Conservation (phyloP, 1,140 invertebrate genomes). For the Sitobion miscanthi region DNA sequence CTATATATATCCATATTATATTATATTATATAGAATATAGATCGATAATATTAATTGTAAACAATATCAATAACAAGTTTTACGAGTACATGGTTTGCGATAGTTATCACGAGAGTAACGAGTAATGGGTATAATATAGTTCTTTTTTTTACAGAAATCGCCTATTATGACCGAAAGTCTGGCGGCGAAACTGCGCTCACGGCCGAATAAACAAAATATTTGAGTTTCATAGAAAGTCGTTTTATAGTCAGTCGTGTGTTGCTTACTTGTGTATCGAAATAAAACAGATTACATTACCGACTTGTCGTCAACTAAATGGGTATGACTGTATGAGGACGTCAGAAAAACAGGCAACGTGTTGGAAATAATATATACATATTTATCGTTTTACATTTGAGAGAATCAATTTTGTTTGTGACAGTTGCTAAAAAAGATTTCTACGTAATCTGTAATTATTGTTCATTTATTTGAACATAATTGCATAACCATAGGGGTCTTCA, state of each 20-base stretch:
- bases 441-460: background rate
- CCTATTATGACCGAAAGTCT: conserved; percentile 30
- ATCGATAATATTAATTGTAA: background rate
- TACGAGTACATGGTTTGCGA: background rate
- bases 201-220: conserved; percentile 44
- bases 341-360: background rate
- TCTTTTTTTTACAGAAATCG: conserved; percentile 20
- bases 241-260: conserved; percentile 11
- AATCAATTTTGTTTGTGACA: background rate
- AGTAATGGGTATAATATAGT: background rate
- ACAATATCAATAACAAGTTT: conserved; percentile 29
- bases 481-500: background rate
- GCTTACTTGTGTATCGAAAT: background rate
- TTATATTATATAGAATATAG: background rate
- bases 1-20: background rate
- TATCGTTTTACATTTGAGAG: background rate
- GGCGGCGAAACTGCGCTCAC: conserved; percentile 24
- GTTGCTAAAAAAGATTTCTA: background rate
- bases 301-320: background rate
- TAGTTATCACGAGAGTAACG: background rate
- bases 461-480: background rate
- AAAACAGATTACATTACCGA: background rate
- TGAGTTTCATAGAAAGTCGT: conserved; percentile 41
- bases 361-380: background rate
- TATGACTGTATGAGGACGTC: background rate